A percentile compares a stretch with the other conserved stretches of the same genome.
Conservation (phyloP, 2,888 invertebrate species). For the Drosophila colorata region DNA sequence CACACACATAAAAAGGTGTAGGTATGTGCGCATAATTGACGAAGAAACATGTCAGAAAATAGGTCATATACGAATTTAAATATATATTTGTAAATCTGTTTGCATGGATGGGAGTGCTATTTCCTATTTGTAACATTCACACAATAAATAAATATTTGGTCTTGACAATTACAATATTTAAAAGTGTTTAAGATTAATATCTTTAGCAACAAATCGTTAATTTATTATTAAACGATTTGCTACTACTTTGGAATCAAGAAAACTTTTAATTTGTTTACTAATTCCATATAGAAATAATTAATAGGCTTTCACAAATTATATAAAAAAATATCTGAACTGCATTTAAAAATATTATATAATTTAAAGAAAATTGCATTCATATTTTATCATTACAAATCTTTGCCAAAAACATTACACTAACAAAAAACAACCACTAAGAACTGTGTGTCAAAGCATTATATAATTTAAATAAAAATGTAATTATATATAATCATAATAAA, state of each 20-base stretch:
- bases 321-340: too few species aligned
- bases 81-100: not conserved
- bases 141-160: not conserved
- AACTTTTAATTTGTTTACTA: too few species aligned
- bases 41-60: conserved; percentile 40
- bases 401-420: too few species aligned
- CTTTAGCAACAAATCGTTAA: too few species aligned
- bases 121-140: not conserved
- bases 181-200: not conserved
- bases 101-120: not conserved
- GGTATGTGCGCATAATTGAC: conserved; percentile 40
- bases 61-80: conserved; percentile 50
- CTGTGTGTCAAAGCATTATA: not conserved
- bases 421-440: too few species aligned
- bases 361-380: too few species aligned
- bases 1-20: conserved; percentile 10
- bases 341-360: too few species aligned
- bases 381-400: too few species aligned
- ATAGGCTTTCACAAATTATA: too few species aligned
- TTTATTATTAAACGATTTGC: not conserved
- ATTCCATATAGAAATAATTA: too few species aligned
- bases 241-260: not conserved
- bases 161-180: not conserved
- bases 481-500: not conserved
- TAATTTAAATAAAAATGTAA: not conserved